Percentiles rank a stretch among this genome's conserved stretches.
Evolutionary conservation across 2,113 vertebrate species (phyloP).

Genomic region (Grammomys surdaster): DNA sequence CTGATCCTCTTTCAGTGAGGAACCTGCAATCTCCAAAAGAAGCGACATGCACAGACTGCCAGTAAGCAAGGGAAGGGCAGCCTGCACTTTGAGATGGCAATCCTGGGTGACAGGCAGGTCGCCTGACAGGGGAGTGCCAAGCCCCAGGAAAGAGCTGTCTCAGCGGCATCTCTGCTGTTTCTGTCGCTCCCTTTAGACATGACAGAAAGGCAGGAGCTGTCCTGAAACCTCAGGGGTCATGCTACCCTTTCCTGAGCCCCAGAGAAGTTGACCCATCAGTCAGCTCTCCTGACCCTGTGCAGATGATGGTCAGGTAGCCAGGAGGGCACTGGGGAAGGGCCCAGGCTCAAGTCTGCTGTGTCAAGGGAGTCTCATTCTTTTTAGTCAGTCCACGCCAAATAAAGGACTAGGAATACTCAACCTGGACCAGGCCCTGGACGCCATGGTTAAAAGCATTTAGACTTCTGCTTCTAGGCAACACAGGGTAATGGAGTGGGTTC

Average conservation of each 20-base stretch:
- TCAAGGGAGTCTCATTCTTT: neutral
- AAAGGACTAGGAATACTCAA: neutral
- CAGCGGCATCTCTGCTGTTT: neutral
- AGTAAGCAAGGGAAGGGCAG: neutral
- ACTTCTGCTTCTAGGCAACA: neutral
- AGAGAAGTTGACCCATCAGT: neutral
- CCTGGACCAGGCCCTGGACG: neutral
- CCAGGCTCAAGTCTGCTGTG: neutral
- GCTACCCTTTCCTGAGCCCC: neutral
- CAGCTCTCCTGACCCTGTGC: neutral
- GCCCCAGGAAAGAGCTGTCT: neutral
- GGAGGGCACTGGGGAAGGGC: neutral
- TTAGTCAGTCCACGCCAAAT: neutral
- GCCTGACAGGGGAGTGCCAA: neutral
- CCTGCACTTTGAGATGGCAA: neutral
- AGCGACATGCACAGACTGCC: neutral
- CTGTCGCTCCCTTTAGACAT: neutral
- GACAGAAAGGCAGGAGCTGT: slow-evolving; percentile 25
- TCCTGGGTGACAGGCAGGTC: neutral
- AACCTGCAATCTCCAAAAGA: neutral
- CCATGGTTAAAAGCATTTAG: neutral
- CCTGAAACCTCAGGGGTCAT: neutral
- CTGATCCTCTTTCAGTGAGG: neutral
- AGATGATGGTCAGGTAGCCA: neutral
- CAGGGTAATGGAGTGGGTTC: neutral